Percentiles rank a stretch among this genome's conserved stretches.
Conservation (phyloP, 2,797 vertebrate genomes). For the Morelia viridis region DNA sequence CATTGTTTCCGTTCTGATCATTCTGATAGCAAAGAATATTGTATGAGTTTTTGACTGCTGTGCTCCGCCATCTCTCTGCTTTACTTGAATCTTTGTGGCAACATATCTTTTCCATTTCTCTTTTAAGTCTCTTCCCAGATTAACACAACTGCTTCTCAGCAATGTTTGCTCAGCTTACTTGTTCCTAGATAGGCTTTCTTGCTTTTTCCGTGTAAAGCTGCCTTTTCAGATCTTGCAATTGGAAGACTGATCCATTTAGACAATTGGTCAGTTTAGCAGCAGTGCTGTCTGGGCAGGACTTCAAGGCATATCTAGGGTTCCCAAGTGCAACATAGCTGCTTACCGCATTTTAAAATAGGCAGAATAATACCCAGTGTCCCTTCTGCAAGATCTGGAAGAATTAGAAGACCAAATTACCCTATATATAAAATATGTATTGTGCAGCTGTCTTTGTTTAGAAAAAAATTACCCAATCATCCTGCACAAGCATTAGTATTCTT, state of each 20-base stretch:
- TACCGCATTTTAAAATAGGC: background rate
- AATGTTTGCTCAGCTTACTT: background rate
- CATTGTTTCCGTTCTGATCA: background rate
- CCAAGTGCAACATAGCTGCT: background rate
- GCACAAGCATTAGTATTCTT: background rate
- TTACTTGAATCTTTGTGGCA: background rate
- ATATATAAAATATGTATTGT: background rate
- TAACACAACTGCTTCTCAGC: background rate
- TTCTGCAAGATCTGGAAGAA: background rate
- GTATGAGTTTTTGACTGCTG: background rate
- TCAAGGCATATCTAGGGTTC: background rate
- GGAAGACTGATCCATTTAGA: background rate
- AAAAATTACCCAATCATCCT: background rate
- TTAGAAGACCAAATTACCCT: background rate
- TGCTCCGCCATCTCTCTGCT: background rate
- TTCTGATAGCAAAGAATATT: background rate
- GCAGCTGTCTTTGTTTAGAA: background rate
- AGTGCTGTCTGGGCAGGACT: background rate
- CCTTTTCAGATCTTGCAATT: background rate
- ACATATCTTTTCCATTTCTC: background rate
- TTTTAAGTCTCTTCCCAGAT: background rate
- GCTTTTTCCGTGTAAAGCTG: background rate
- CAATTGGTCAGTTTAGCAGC: background rate
- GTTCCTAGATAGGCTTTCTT: background rate
- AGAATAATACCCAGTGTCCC: background rate